phyloP scores from a whole-genome alignment of 1,140 invertebrate species.

The Lepeophtheirus salmonis region DNA sequence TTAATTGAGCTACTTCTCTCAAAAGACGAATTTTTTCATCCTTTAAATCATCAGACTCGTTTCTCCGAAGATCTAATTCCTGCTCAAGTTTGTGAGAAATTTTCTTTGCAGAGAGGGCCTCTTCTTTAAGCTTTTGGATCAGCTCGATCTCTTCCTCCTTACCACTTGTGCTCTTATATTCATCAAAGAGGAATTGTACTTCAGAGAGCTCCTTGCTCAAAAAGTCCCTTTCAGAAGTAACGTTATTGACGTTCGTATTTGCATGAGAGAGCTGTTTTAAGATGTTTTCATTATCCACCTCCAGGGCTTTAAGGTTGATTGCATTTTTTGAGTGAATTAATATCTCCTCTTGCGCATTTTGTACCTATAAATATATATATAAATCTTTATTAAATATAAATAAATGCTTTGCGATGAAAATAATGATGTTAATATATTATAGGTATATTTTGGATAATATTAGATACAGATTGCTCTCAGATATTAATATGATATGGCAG shows the following conservation, averaged over 20 bases:
- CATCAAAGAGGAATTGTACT: neutral
- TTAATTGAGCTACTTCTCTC: neutral
- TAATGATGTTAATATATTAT: neutral
- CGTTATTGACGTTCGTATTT: neutral
- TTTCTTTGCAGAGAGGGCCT: neutral
- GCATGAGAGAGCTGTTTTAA: neutral
- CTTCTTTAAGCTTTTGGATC: neutral
- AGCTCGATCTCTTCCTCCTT: neutral
- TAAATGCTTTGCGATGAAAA: neutral
- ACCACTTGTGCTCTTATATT: neutral
- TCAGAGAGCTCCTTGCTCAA: neutral
- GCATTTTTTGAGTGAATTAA: neutral
- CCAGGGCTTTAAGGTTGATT: neutral
- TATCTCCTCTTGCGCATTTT: conserved; percentile 1
- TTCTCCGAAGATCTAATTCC: neutral
- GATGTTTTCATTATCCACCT: neutral
- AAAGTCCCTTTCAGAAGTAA: neutral
- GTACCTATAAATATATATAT: neutral
- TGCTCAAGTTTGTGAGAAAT: neutral
- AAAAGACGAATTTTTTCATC: neutral
- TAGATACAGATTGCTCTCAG: neutral
- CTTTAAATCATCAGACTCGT: neutral
- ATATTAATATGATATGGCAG: too few species aligned
- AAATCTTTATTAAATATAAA: neutral
- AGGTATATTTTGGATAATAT: neutral